phyloP scores from a whole-genome alignment of 2,113 vertebrate species.

The Aphyosemion australe region DNA sequence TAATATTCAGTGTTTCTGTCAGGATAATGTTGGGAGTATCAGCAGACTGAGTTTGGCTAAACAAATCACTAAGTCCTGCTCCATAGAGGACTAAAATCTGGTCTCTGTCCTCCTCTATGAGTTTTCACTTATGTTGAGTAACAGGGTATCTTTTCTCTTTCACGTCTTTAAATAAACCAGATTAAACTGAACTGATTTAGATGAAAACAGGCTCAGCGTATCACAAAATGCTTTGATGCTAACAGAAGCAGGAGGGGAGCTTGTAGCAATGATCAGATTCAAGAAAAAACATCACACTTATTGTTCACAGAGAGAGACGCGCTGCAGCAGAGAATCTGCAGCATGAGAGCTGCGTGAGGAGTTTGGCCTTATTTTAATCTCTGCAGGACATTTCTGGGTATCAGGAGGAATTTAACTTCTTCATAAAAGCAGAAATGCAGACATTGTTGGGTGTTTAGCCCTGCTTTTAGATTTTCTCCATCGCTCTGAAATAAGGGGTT shows the following conservation, averaged over 20 bases:
- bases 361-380: constrained; percentile 15
- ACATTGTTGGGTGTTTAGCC: not conserved
- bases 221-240: constrained; percentile 6
- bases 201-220: not conserved
- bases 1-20: not conserved
- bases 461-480: not conserved
- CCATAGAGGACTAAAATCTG: no score
- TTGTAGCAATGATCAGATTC: constrained; percentile 2
- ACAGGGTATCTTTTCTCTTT: no score
- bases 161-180: not conserved
- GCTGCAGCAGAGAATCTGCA: constrained; percentile 6
- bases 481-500: not conserved
- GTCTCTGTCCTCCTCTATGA: no score
- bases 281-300: constrained; percentile 4
- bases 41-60: no score
- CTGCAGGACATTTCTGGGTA: constrained; percentile 14
- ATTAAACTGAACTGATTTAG: not conserved
- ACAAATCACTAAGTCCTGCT: no score
- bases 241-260: constrained; percentile 11
- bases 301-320: constrained; percentile 12
- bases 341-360: not conserved
- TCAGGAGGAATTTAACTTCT: not conserved
- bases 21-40: not conserved
- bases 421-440: not conserved
- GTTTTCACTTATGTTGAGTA: no score